Evolutionary conservation across 2,888 invertebrate species (phyloP), one percentile per base, ranked within the genome.

Genomic region (Rotaria socialis): DNA sequence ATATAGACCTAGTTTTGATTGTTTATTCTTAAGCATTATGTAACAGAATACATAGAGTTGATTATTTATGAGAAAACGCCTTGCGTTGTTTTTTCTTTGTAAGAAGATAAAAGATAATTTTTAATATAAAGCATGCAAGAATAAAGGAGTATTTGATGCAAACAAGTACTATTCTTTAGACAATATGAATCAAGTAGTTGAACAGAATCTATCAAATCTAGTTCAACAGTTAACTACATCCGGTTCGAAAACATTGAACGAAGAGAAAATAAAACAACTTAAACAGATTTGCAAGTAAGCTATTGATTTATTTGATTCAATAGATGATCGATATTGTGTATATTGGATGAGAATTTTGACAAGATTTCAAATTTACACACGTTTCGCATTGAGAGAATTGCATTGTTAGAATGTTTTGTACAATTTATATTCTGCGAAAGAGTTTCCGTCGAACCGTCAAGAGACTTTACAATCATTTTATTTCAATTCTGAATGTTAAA

Each of bases 231-330:
- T 67, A 19, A 67, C 67, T 14, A 67, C 35, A 35, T 67, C 67
- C 35, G 67, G 67, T 35, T 67, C 35, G 10, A 67, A 19, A 35
- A 67, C 19, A 35, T 67, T 67, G n/a, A 67, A 67, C 19, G 67
- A 67, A 35, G 35, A 67, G 35, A 67, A 67, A 67, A 67, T 41
- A 35, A 67, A 67, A 41, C 27, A 67, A 14, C 35, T 67, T 19
- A 67, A 67, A 35, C 67, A 67, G 35, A 67, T 67, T 67, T 67
- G 67, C 67, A 67, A 67, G 67, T 67, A 67, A 67, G 52, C 16
- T 52, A 8, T 52, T 52, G 11, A 52, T 16, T 11, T 52, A 16
- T 16, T 52, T 52, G 52, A 52, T 52, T 52, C 11, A 52, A 52
- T 52, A 52, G 16, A 52, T 52, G 52, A 16, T 52, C 3, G 35